Evolutionary conservation across 2,888 invertebrate species (phyloP).

Genomic region (Amphipyra berbera): DNA sequence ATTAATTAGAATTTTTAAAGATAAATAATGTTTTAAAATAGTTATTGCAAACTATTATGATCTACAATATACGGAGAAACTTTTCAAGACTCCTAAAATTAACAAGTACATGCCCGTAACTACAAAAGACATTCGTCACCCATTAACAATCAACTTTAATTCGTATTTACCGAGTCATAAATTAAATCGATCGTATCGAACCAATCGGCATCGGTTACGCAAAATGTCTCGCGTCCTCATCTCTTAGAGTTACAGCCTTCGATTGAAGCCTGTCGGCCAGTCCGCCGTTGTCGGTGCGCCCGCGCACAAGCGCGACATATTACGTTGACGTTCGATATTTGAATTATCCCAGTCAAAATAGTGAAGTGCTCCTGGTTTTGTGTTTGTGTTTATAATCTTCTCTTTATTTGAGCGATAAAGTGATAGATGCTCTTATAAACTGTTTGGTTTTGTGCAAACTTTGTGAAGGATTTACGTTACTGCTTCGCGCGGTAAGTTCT

Average conservation of each 20-base stretch:
- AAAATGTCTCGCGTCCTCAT: constrained; percentile 66
- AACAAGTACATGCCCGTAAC: constrained; percentile 20
- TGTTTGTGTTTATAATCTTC: constrained; percentile 72
- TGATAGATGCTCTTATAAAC: constrained; percentile 72
- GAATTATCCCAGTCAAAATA: constrained; percentile 49
- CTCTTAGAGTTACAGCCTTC: constrained; percentile 74
- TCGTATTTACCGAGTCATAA: constrained; percentile 52
- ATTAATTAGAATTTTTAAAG: background rate
- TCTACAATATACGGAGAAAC: background rate
- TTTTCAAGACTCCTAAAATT: constrained; percentile 14
- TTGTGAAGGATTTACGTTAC: constrained; percentile 65
- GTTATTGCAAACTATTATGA: constrained; percentile 2
- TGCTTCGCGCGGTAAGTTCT: constrained; percentile 65
- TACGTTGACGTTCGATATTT: constrained; percentile 41
- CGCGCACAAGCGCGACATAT: constrained; percentile 77
- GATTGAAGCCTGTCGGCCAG: constrained; percentile 74
- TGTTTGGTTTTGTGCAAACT: constrained; percentile 69
- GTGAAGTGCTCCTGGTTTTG: constrained; percentile 71
- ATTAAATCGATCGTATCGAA: constrained; percentile 52
- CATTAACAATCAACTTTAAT: constrained; percentile 32
- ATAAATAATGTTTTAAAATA: constrained; percentile 4
- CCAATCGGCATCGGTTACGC: constrained; percentile 67
- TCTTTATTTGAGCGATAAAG: constrained; percentile 84
- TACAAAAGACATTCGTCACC: constrained; percentile 34
- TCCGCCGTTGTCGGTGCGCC: constrained; percentile 76